A percentile compares a stretch with the other conserved stretches of the same genome.
These are phyloP conservation scores for Ammospiza caudacuta DNA, from an alignment of 2,113 vertebrate species.

Conservation along the genomic window DNA sequence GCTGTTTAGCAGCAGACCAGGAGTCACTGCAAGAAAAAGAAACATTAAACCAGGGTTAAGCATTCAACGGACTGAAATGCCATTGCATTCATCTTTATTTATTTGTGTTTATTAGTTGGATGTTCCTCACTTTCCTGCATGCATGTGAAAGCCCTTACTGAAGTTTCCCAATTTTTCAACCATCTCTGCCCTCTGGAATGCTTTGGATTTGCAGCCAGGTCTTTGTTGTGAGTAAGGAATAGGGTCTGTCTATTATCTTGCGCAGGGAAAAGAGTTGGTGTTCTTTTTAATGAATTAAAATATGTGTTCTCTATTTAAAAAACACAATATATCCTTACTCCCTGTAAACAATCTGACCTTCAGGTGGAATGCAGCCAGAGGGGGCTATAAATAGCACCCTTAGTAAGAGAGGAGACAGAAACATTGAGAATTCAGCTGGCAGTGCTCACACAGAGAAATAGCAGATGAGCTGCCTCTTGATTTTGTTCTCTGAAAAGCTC, in stretches of 20 bases:
- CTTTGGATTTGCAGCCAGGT: background rate
- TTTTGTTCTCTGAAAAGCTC: background rate
- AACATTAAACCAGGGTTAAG: background rate
- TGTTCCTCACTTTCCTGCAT: background rate
- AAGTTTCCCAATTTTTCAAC: background rate
- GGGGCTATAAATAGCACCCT: conserved; percentile 72
- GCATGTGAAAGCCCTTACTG: background rate
- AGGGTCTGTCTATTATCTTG: background rate
- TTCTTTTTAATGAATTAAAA: conserved; percentile 56
- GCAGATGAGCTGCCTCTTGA: conserved; percentile 16
- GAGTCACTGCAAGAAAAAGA: background rate
- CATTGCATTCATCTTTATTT: background rate
- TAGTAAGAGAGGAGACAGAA: conserved; percentile 29
- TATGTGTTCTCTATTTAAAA: conserved; percentile 68
- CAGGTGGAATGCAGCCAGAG: conserved; percentile 70
- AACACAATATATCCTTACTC: conserved; percentile 66
- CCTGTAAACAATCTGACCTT: conserved; percentile 72
- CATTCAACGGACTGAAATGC: background rate
- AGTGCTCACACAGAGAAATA: background rate
- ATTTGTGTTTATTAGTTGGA: background rate
- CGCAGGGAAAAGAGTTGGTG: conserved; percentile 21
- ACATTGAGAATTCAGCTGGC: background rate
- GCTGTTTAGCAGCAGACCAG: background rate
- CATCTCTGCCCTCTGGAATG: background rate
- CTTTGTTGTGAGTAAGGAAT: background rate